Percentiles rank a stretch among this genome's conserved stretches.
These are phyloP conservation scores for Seira sanloemensis DNA, from an alignment of 2,888 invertebrate species.

Conservation along the genomic window DNA sequence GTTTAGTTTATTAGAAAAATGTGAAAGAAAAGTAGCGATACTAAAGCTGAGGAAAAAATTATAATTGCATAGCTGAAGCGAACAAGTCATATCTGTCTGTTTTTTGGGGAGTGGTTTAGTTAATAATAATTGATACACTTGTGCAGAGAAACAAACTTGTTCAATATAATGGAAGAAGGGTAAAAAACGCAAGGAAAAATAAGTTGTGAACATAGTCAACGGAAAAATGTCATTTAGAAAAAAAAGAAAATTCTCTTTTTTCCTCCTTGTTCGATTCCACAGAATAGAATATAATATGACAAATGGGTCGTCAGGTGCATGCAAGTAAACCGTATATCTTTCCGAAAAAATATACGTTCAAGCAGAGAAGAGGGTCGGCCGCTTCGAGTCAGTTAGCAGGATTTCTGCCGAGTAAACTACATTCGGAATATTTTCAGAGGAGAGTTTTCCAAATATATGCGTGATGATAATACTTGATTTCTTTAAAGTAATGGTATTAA, in stretches of 20 bases:
- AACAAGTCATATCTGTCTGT: constrained; percentile 48
- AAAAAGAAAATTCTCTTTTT: constrained; percentile 43
- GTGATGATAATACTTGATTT: constrained; percentile 11
- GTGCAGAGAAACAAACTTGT: constrained; percentile 37
- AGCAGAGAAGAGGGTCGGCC: constrained; percentile 61
- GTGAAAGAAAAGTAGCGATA: background rate
- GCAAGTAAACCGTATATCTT: constrained; percentile 53
- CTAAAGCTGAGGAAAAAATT: constrained; percentile 40
- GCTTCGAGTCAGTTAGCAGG: constrained; percentile 63
- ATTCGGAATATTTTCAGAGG: constrained; percentile 15
- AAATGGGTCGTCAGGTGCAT: constrained; percentile 73
- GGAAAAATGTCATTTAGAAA: constrained; percentile 46
- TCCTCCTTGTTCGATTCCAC: constrained; percentile 47
- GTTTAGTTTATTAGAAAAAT: constrained; percentile 37
- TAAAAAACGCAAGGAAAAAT: constrained; percentile 39
- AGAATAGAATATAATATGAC: constrained; percentile 70
- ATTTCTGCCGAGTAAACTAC: constrained; percentile 59
- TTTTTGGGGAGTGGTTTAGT: constrained; percentile 55
- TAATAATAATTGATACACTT: constrained; percentile 44
- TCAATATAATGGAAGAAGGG: constrained; percentile 19
- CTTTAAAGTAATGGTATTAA: constrained; percentile 16
- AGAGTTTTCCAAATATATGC: constrained; percentile 55
- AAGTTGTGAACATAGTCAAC: constrained; percentile 29
- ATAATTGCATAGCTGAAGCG: constrained; percentile 62
- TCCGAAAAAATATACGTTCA: too few species aligned